Percentiles rank a stretch among this genome's conserved stretches.
Evolutionary conservation across 1,140 invertebrate genomes (phyloP).

Genomic region (Protaetia brevitarsis): DNA sequence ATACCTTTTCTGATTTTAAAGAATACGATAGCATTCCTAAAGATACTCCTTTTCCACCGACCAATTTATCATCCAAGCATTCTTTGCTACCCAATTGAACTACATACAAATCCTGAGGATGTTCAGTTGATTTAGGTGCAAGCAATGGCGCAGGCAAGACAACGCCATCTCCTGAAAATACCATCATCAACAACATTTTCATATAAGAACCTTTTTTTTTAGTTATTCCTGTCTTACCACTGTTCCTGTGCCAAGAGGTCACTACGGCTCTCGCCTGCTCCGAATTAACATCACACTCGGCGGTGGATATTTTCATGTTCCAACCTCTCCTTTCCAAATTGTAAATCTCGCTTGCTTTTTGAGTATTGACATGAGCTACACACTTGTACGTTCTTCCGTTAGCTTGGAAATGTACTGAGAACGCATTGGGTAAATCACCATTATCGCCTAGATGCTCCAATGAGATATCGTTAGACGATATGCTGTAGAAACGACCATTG

Average conservation of each 20-base stretch:
- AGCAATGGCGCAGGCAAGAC: neutral
- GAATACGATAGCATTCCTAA: conserved; percentile 56
- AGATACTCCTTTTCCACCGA: conserved; percentile 72
- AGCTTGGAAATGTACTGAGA: conserved; percentile 9
- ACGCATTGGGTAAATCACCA: neutral
- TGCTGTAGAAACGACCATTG: neutral
- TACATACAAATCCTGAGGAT: conserved; percentile 42
- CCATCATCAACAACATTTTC: neutral
- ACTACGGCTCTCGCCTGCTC: neutral
- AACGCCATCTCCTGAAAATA: neutral
- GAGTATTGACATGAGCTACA: neutral
- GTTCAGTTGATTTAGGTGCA: neutral
- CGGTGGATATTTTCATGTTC: neutral
- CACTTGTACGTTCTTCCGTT: neutral
- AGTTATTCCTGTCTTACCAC: neutral
- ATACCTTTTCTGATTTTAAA: conserved; percentile 48
- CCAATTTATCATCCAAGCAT: conserved; percentile 52
- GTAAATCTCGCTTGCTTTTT: neutral
- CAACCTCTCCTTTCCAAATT: neutral
- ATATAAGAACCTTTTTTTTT: neutral
- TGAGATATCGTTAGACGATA: neutral
- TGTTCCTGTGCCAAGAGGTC: neutral
- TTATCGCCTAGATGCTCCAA: neutral
- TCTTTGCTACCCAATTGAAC: conserved; percentile 49
- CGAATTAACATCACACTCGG: conserved; percentile 15